Evolutionary conservation across 2,113 vertebrate species (phyloP).

Genomic region (Trematocara zebra): DNA sequence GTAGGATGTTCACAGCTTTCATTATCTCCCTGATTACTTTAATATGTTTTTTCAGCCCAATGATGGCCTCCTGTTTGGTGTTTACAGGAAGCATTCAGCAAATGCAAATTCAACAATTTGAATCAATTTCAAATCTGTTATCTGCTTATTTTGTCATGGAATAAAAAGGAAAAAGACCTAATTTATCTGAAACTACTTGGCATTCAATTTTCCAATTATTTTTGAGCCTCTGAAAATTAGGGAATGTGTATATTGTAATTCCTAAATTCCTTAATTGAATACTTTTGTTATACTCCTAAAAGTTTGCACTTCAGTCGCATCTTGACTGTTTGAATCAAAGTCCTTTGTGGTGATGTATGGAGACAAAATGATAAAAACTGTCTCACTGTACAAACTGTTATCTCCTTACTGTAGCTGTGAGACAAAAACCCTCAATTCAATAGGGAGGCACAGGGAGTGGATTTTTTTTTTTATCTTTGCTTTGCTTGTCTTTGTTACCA

Average conservation of each 20-base stretch:
- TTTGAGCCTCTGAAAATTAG: neutral
- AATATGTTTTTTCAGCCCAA: neutral
- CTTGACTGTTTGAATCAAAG: neutral
- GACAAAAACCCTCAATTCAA: neutral
- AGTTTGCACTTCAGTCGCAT: neutral
- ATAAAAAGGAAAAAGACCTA: neutral
- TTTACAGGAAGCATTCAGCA: neutral
- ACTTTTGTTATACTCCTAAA: neutral
- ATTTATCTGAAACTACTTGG: neutral
- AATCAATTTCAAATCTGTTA: neutral
- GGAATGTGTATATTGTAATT: neutral
- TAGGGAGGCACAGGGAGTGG: neutral
- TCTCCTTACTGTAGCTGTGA: neutral
- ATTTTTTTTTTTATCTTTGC: neutral
- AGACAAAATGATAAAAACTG: neutral
- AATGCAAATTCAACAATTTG: neutral
- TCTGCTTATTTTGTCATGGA: neutral
- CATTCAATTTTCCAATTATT: neutral
- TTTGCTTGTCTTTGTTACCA: neutral
- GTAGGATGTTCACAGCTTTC: neutral
- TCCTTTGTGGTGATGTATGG: neutral
- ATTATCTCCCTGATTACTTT: neutral
- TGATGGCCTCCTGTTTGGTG: neutral
- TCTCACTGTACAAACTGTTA: neutral
- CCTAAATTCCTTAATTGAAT: neutral